These are phyloP conservation scores for Drosophila elegans DNA, from an alignment of 1,140 invertebrate species.

Conservation along the genomic window DNA sequence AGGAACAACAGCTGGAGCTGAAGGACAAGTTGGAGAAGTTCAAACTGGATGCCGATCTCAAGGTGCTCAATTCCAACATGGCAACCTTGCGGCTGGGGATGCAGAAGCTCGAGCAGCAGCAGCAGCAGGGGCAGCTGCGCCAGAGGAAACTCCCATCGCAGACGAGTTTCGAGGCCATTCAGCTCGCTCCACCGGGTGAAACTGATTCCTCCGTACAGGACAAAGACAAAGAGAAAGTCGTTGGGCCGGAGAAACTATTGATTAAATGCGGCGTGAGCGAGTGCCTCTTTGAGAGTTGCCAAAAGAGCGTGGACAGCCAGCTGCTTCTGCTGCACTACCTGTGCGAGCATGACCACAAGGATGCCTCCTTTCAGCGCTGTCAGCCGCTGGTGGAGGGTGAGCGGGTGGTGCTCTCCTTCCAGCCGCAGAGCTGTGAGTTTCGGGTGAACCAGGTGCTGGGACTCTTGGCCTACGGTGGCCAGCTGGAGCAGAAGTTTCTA, in stretches of 20 bases:
- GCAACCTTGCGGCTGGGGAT: conserved; percentile 12
- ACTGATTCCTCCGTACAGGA: too few species aligned
- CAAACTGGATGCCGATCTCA: conserved; percentile 1
- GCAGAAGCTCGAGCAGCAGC: conserved; percentile 4
- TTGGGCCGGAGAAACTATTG: background rate
- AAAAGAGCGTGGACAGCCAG: conserved; percentile 49
- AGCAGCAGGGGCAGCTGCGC: background rate
- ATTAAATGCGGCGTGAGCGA: conserved; percentile 26
- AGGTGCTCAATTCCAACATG: conserved; percentile 8
- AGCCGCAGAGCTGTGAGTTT: conserved; percentile 11
- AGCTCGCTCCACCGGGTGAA: conserved; percentile 5
- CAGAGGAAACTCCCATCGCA: background rate
- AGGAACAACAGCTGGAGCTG: background rate
- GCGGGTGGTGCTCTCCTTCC: conserved; percentile 40
- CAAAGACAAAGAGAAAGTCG: too few species aligned
- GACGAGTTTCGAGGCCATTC: conserved; percentile 32
- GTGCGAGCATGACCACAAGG: conserved; percentile 44
- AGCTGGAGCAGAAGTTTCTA: background rate
- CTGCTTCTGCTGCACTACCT: conserved; percentile 65
- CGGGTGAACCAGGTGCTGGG: conserved; percentile 52
- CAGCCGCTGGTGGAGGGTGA: conserved; percentile 34
- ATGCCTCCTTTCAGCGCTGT: conserved; percentile 1
- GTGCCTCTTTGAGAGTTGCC: conserved; percentile 55
- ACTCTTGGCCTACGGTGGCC: conserved; percentile 36
- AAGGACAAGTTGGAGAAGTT: conserved; percentile 7